Evolutionary conservation across 37 sponge, comb jelly and placozoan genomes (phyloP).

Genomic region (Ephydatia muelleri): DNA sequence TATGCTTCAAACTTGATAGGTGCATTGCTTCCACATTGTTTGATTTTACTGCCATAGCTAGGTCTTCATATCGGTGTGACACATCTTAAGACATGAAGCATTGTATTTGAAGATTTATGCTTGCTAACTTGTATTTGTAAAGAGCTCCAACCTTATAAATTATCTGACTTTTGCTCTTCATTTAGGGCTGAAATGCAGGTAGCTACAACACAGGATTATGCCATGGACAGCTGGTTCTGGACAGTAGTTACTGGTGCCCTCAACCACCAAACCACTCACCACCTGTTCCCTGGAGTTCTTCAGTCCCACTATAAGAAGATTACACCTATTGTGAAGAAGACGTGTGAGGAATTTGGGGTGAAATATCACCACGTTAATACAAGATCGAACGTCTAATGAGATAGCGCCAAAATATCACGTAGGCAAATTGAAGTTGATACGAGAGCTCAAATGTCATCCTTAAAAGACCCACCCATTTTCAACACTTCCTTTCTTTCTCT

Average conservation of each 20-base stretch:
- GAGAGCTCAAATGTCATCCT: too few species aligned
- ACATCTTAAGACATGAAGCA: too few species aligned
- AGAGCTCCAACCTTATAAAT: too few species aligned
- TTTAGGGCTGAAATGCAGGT: slow-evolving; percentile 91
- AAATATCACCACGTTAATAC: slow-evolving; percentile 81
- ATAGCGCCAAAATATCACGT: too few species aligned
- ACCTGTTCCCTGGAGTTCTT: slow-evolving; percentile 86
- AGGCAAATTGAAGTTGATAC: too few species aligned
- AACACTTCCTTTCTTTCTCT: too few species aligned
- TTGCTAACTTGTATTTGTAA: too few species aligned
- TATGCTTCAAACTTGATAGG: too few species aligned
- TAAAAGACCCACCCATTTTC: too few species aligned
- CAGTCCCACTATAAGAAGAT: slow-evolving; percentile 87
- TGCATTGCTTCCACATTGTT: neutral
- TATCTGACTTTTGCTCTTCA: too few species aligned
- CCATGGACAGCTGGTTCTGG: slow-evolving; percentile 92
- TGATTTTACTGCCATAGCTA: neutral
- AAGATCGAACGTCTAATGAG: too few species aligned
- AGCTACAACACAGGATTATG: slow-evolving; percentile 87
- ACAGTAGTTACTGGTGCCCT: slow-evolving; percentile 85
- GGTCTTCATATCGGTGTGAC: neutral
- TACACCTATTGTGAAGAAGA: slow-evolving; percentile 85
- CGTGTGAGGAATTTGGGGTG: slow-evolving; percentile 87
- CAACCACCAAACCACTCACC: slow-evolving; percentile 93
- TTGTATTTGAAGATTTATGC: too few species aligned